Evolutionary conservation across 2,888 invertebrate species (phyloP).

Genomic region (Camptogramma bilineatum): DNA sequence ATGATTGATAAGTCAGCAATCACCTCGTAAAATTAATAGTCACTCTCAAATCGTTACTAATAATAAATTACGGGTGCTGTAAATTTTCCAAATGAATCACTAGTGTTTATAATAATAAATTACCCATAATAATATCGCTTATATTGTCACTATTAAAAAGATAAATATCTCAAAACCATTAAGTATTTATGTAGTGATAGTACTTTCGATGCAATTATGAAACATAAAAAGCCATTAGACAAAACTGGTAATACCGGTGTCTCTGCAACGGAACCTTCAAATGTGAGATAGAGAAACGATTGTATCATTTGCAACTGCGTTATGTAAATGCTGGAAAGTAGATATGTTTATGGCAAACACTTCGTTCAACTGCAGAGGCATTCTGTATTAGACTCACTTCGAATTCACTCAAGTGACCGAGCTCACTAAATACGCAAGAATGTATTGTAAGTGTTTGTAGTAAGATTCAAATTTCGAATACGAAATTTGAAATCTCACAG

Average conservation of each 20-base stretch:
- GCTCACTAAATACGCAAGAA: no score
- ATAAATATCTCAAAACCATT: slow-evolving; percentile 43
- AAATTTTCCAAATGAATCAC: slow-evolving; percentile 43
- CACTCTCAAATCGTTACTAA: slow-evolving; percentile 33
- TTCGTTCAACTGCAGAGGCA: slow-evolving; percentile 42
- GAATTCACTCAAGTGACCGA: no score
- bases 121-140: slow-evolving; percentile 41
- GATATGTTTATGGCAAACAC: slow-evolving; percentile 48
- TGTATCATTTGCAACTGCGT: slow-evolving; percentile 32
- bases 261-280: slow-evolving; percentile 25
- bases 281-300: slow-evolving; percentile 28
- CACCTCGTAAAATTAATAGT: slow-evolving; percentile 37
- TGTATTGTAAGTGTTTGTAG: no score
- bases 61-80: slow-evolving; percentile 40
- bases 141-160: slow-evolving; percentile 47
- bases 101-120: slow-evolving; percentile 42
- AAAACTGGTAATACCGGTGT: slow-evolving; percentile 34
- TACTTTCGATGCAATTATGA: slow-evolving; percentile 45
- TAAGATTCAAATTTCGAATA: no score
- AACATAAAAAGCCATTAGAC: slow-evolving; percentile 44
- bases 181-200: slow-evolving; percentile 33
- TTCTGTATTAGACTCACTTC: no score
- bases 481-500: no score
- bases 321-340: slow-evolving; percentile 52
- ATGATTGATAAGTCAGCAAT: slow-evolving; percentile 35